These are phyloP conservation scores for Sclerurus mexicanus DNA, from an alignment of 2,113 vertebrate genomes.

Conservation along the genomic window DNA sequence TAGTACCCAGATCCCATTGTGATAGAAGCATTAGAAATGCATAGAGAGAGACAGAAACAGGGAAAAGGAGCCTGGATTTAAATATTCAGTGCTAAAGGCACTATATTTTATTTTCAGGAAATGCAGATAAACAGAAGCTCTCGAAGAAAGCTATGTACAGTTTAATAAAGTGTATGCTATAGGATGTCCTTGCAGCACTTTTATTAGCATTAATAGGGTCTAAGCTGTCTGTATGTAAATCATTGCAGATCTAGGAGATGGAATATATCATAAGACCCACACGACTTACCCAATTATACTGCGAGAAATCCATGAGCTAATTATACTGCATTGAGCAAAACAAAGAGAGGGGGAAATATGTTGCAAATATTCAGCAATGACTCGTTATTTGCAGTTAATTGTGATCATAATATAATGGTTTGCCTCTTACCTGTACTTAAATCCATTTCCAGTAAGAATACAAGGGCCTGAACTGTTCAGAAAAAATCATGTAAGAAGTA, in stretches of 20 bases:
- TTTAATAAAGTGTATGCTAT: not conserved
- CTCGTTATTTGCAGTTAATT: not conserved
- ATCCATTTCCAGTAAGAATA: not conserved
- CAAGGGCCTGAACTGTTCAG: not conserved
- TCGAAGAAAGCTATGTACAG: conserved; percentile 23
- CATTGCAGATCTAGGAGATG: conserved; percentile 29
- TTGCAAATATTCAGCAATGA: not conserved
- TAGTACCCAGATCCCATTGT: not conserved
- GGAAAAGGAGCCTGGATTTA: conserved; percentile 42
- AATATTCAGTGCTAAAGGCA: conserved; percentile 56
- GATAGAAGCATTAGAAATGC: conserved; percentile 61
- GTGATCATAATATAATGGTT: not conserved
- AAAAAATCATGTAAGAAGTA: not conserved
- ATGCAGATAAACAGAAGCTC: conserved; percentile 13
- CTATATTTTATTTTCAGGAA: conserved; percentile 50
- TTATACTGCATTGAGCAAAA: not conserved
- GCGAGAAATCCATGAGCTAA: not conserved
- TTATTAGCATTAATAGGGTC: conserved; percentile 20
- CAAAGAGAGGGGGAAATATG: not conserved
- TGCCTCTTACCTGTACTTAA: not conserved
- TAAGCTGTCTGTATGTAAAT: conserved; percentile 57
- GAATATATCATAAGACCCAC: not conserved
- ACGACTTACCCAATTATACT: not conserved
- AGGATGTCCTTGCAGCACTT: conserved; percentile 25
- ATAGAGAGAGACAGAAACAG: conserved; percentile 10